These are phyloP conservation scores for Montipora cactus DNA, from an alignment of 64 coral and sea anemone species.

Conservation along the genomic window DNA sequence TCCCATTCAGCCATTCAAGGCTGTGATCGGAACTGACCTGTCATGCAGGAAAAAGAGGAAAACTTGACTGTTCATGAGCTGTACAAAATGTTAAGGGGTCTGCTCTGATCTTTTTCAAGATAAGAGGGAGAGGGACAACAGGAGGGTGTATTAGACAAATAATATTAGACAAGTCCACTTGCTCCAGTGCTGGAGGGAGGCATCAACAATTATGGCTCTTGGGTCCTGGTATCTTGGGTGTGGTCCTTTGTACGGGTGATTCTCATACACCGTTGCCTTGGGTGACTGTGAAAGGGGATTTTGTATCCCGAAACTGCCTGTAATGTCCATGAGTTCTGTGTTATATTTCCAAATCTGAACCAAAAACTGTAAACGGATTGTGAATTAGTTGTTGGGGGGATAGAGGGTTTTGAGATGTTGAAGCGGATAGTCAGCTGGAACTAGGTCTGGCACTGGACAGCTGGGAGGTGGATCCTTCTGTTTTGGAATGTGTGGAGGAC, in stretches of 20 bases:
- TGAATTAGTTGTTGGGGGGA: neutral
- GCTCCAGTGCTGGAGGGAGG: conserved; percentile 5
- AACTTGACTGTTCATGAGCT: too few species aligned
- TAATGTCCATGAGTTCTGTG: conserved; percentile 28
- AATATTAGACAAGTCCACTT: conserved; percentile 48
- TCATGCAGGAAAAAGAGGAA: too few species aligned
- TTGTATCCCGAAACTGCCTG: conserved; percentile 52
- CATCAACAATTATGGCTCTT: too few species aligned
- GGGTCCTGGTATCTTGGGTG: neutral
- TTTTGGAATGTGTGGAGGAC: too few species aligned
- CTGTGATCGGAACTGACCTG: conserved; percentile 63
- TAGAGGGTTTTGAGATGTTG: too few species aligned
- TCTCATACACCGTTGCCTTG: conserved; percentile 35
- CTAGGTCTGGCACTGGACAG: too few species aligned
- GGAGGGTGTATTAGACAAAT: neutral
- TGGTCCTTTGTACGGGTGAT: neutral
- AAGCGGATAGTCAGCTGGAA: too few species aligned
- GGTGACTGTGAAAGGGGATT: conserved; percentile 44
- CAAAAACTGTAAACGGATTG: neutral
- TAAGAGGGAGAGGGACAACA: conserved; percentile 29
- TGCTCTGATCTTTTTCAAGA: conserved; percentile 44
- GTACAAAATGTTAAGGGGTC: neutral
- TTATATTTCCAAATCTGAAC: conserved; percentile 49
- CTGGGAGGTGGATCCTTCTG: neutral
- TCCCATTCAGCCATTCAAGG: conserved; percentile 74